Evolutionary conservation across 1,140 invertebrate species (phyloP), one percentile per base, ranked within the genome.

Genomic region (Carcinoscorpius rotundicauda): DNA sequence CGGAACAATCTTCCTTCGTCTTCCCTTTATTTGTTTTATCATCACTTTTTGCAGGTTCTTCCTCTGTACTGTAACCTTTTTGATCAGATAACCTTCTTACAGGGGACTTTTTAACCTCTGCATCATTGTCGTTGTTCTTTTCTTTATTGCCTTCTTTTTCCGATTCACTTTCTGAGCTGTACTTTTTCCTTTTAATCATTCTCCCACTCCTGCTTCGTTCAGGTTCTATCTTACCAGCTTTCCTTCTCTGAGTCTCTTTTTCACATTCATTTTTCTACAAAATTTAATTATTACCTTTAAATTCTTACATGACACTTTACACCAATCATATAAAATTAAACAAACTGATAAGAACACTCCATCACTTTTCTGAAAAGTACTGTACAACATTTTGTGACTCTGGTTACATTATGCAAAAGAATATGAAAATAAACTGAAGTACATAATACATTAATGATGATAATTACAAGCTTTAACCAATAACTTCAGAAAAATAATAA

Each of bases 181-280:
- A 71, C 75, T 78, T 79, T 73, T 87, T 87, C 0, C 83, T 84
- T 73, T 86, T 86, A 65, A 88, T 85, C 77, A 87, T 88, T 51
- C 87, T 80, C 0, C 86, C 86, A 73, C 86, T 87, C 49, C 86
- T 81, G 73, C 85, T 87, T 10, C 84, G 75, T 73, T 87, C 84
- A 0, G 74, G 71, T 57, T 78, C 81, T 48, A 63, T 61, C 10
- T 52, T 4, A 50, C 49, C 49, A 51, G 50, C 60, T 48, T 66
- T 66, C 8, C 61, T 51, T 51, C 60, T 63, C 49, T 63, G 62
- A 51, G 52, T 29, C 29, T 29, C 29, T 29, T 29, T 29, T 29
- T 29, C 29, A 29, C 29, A 29, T 29, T 29, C 29, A 60, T 56
- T 66, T 66, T 51, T 66, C 56, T 66, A 59, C 65, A 5, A 51